These are phyloP conservation scores for Cecidostiba fungosa DNA, from an alignment of 2,888 invertebrate genomes.

Conservation along the genomic window DNA sequence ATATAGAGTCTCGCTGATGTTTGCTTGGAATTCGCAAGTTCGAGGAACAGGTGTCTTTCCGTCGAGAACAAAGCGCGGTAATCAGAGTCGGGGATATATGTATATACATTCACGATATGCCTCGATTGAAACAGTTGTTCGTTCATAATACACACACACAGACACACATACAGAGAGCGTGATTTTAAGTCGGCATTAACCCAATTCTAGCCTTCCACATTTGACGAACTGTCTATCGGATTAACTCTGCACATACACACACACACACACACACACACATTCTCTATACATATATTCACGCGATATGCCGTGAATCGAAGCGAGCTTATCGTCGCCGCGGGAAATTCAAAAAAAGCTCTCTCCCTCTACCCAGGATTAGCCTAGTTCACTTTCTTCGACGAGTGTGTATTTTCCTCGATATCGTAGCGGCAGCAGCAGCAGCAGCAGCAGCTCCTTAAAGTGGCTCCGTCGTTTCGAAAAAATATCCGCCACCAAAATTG, in stretches of 20 bases:
- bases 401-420: conserved; percentile 1
- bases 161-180: neutral
- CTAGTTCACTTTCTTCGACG: conserved; percentile 6
- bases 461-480: conserved; percentile 28
- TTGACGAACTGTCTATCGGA: conserved; percentile 37
- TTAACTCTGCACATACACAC: neutral
- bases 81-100: neutral
- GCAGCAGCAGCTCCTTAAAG: conserved; percentile 5
- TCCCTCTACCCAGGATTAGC: neutral
- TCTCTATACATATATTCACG: neutral
- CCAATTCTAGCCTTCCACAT: conserved; percentile 19
- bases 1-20: conserved; percentile 28
- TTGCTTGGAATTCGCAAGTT: no score
- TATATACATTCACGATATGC: conserved; percentile 9
- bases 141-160: neutral
- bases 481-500: conserved; percentile 52
- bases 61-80: neutral
- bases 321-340: conserved; percentile 5
- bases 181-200: conserved; percentile 54
- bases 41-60: neutral
- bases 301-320: neutral
- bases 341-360: conserved; percentile 5
- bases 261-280: neutral
- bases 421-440: neutral
- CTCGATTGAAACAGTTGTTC: conserved; percentile 47